phyloP scores from a whole-genome alignment of 2,113 vertebrate genomes.

The Hiodon tergisus region DNA sequence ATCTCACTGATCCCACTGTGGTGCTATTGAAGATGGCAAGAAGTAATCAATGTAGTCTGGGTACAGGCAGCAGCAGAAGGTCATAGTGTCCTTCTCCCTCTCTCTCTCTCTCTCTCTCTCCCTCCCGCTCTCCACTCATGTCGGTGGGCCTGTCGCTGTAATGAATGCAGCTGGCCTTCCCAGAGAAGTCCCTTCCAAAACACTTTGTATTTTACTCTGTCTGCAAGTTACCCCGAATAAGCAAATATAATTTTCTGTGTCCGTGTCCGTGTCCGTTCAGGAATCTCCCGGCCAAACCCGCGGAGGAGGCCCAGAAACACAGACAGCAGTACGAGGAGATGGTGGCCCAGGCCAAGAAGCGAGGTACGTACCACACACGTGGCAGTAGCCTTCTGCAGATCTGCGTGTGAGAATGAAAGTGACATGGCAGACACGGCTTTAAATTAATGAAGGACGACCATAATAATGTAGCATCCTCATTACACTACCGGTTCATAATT shows the following conservation, averaged over 20 bases:
- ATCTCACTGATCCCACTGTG: neutral
- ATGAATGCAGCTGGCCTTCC: neutral
- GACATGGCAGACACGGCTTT: no score
- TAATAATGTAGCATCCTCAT: no score
- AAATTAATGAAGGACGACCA: no score
- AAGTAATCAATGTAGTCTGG: neutral
- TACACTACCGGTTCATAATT: no score
- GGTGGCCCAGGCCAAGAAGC: constrained; percentile 91
- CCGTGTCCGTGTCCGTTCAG: constrained; percentile 51
- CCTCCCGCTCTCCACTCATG: neutral
- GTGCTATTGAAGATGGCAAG: neutral
- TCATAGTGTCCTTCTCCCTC: constrained; percentile 26
- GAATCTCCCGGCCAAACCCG: constrained; percentile 93
- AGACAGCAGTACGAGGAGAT: constrained; percentile 91
- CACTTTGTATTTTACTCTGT: no score
- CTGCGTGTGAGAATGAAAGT: neutral
- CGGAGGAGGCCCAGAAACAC: constrained; percentile 90
- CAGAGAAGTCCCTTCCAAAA: no score
- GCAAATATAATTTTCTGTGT: neutral
- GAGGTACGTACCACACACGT: constrained; percentile 59
- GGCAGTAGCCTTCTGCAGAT: neutral
- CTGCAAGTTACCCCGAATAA: no score
- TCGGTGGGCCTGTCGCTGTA: no score
- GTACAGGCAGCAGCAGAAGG: constrained; percentile 24
- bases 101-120: neutral